Conservation (phyloP, 2,888 invertebrate genomes). For the Julus scanicus region DNA sequence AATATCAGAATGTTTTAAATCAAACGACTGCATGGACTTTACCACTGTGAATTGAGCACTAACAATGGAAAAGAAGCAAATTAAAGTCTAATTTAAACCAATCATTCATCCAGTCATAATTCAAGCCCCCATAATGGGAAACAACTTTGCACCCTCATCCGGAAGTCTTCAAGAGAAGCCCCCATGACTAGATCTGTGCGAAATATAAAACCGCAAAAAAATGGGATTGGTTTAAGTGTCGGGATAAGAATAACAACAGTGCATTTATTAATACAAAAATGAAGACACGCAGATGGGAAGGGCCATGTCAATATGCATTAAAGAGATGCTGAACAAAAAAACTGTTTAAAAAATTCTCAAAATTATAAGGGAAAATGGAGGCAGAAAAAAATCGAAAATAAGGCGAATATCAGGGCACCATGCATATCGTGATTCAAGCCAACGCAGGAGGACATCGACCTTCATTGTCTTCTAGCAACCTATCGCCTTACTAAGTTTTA, state of each 20-base stretch:
- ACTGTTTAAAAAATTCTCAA: slow-evolving; percentile 11
- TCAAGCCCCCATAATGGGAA: not conserved
- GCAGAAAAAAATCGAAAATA: not conserved
- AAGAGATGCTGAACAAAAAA: not conserved
- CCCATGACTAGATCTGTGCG: slow-evolving; percentile 28
- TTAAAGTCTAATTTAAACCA: not conserved
- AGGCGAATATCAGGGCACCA: slow-evolving; percentile 12
- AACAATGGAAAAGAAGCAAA: not conserved
- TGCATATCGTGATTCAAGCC: slow-evolving; percentile 7
- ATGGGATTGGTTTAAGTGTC: not conserved
- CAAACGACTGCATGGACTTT: too few species aligned
- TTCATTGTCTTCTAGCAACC: slow-evolving; percentile 18
- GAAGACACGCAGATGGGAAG: slow-evolving; percentile 34
- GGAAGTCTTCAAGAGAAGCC: slow-evolving; percentile 22
- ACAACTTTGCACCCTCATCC: slow-evolving; percentile 16
- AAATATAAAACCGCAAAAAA: slow-evolving; percentile 19
- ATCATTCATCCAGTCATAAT: not conserved
- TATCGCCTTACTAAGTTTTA: slow-evolving; percentile 31
- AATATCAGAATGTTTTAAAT: too few species aligned
- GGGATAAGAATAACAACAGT: slow-evolving; percentile 1
- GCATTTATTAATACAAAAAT: slow-evolving; percentile 22
- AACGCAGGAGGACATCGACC: slow-evolving; percentile 23
- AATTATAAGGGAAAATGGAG: slow-evolving; percentile 21
- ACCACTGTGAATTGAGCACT: too few species aligned
- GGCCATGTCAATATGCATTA: slow-evolving; percentile 42